A percentile compares a stretch with the other conserved stretches of the same genome.
Conservation (phyloP, 2,113 vertebrate species). For the Okapia johnstoni region DNA sequence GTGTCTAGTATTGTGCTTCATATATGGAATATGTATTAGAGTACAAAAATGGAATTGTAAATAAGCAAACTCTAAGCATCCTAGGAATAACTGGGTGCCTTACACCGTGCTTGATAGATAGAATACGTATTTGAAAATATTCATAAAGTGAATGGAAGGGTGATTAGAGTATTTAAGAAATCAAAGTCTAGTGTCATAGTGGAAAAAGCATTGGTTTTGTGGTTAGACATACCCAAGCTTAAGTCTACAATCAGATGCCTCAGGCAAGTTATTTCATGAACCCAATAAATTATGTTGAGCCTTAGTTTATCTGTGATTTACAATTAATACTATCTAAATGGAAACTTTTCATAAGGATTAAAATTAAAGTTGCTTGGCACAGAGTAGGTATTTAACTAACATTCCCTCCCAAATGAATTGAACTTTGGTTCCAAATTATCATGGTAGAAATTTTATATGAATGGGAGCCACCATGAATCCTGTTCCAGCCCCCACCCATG, state of each 20-base stretch:
- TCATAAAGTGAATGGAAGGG: not conserved
- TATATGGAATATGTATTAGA: not conserved
- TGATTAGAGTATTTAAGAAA: constrained; percentile 8
- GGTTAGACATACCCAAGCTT: not conserved
- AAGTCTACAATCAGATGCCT: not conserved
- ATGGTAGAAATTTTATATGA: not conserved
- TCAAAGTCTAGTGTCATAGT: not conserved
- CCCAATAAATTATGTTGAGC: not conserved
- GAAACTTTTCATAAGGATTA: not conserved
- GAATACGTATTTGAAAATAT: not conserved
- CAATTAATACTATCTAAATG: not conserved
- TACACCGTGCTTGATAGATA: not conserved
- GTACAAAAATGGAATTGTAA: not conserved
- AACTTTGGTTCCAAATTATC: not conserved
- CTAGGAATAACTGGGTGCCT: not conserved
- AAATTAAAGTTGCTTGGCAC: constrained; percentile 4
- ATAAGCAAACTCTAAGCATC: not conserved
- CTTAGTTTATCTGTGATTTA: not conserved
- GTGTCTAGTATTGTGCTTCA: not conserved
- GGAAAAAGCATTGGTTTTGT: not conserved
- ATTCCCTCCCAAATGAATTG: not conserved
- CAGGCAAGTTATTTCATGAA: not conserved
- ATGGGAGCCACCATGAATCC: not conserved
- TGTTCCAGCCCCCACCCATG: not conserved
- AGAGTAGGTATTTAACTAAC: not conserved